Evolutionary conservation across 2,113 vertebrate genomes (phyloP).

Genomic region (Thamnaconus septentrionalis): DNA sequence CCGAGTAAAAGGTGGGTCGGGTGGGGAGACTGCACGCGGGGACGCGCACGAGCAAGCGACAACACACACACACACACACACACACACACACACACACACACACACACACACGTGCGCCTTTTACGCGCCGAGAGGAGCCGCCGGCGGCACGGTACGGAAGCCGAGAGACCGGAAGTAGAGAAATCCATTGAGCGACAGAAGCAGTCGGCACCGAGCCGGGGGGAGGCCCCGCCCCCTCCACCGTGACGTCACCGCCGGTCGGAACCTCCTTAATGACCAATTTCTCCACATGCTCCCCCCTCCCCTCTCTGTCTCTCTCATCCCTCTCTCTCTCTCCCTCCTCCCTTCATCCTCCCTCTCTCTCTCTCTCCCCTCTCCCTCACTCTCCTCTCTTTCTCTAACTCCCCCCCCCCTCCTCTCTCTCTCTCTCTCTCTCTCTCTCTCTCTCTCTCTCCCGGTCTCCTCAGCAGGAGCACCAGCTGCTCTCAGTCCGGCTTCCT

Average conservation of each 20-base stretch:
- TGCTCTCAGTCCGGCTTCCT: too few species aligned
- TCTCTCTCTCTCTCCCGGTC: too few species aligned
- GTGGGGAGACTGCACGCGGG: too few species aligned
- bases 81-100: slow-evolving; percentile 24
- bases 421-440: too few species aligned
- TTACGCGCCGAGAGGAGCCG: slow-evolving; percentile 32
- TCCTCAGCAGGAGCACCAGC: too few species aligned
- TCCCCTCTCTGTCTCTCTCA: slow-evolving; percentile 52
- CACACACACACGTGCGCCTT: slow-evolving; percentile 6
- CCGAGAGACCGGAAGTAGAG: not conserved
- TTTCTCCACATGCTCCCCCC: slow-evolving; percentile 53
- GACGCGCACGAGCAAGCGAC: slow-evolving; percentile 35
- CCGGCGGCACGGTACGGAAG: slow-evolving; percentile 19
- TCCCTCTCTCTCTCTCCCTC: slow-evolving; percentile 47
- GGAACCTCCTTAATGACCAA: slow-evolving; percentile 77
- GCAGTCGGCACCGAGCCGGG: not conserved
- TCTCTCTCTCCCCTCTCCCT: slow-evolving; percentile 33
- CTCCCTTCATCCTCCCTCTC: slow-evolving; percentile 47
- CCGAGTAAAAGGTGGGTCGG: too few species aligned
- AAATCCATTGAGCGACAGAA: not conserved
- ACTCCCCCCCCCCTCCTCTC: too few species aligned
- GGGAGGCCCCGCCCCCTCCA: slow-evolving; percentile 54
- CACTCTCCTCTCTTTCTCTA: too few species aligned
- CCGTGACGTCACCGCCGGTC: slow-evolving; percentile 49
- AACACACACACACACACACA: slow-evolving; percentile 34